Base-by-base conservation (phyloP, 2,113 vertebrate species). In the Marmota flaviventris region DNA sequence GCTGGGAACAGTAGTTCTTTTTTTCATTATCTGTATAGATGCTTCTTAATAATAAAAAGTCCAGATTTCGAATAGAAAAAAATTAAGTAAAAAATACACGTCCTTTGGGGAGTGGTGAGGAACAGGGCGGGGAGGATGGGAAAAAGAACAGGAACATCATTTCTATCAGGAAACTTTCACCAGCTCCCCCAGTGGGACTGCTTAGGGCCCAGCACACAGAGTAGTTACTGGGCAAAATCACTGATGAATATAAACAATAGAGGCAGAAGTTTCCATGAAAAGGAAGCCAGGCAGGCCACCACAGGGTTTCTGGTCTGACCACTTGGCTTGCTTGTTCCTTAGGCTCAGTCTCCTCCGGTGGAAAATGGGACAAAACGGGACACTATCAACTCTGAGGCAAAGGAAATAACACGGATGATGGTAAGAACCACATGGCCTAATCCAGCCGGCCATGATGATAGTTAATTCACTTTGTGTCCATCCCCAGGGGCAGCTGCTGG, bases 1-100 rank as follows among this genome's bases (percentile, higher is more conserved):
- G 96, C 87, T 98, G 96, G 90, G 93, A 98, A 91, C 93, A 24
- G 9, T 0, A 45, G 13, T 8, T 87, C 37, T 63, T 73, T 32
- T 45, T 53, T 85, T 91, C 24, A 8, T 70, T 61, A 37, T n/a
- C 67, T 58, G 0, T 24, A 10, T 65, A 63, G n/a, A 6, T 72
- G 0, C 24, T 58, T 70, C 42, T 61, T 76, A 79, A 85, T 48
- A 56, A 63, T 91, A 51, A 63, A 63, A 87, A 37, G 69, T 34
- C 9, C 39, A 86, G 86, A 70, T 78, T 91, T 82, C 8, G 20
- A 18, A 53, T 22, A 79, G 20, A 78, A 14, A 18, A 51, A 92
- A 37, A 83, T 25, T 42, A 51, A 85, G 79, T 88, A 18, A 39
- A 87, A 73, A 93, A 27, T 69, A 4, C 3, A 20, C 0, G 10